phyloP scores from a whole-genome alignment of 2,113 vertebrate genomes.

The Crotalus viridis region DNA sequence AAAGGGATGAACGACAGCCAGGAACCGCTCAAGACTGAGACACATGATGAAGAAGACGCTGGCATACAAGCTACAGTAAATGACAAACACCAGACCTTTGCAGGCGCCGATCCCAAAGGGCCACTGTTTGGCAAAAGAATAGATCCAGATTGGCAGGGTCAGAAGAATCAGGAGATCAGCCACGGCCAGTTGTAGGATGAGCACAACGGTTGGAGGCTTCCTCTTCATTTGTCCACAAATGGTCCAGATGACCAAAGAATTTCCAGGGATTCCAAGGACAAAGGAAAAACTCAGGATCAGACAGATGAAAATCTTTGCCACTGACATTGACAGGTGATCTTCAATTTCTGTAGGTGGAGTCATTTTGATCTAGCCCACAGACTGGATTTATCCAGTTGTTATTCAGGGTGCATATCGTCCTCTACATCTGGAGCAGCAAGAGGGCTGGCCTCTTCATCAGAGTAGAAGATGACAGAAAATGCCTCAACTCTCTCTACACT shows the following conservation, averaged over 20 bases:
- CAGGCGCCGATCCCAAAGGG: constrained; percentile 58
- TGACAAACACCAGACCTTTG: constrained; percentile 61
- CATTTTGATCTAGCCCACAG: constrained; percentile 38
- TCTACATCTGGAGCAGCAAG: not conserved
- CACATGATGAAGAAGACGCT: constrained; percentile 70
- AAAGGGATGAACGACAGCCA: constrained; percentile 70
- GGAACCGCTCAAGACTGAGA: constrained; percentile 70
- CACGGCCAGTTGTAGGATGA: constrained; percentile 73
- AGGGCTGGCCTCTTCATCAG: not conserved
- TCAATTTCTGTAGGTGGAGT: constrained; percentile 33
- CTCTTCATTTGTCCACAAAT: constrained; percentile 59
- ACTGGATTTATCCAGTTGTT: not conserved
- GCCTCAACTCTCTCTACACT: not conserved
- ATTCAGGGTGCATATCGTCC: not conserved
- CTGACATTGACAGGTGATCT: not conserved
- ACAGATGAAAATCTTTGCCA: constrained; percentile 50
- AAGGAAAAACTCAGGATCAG: constrained; percentile 56
- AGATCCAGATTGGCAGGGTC: constrained; percentile 72
- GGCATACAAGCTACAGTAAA: constrained; percentile 71
- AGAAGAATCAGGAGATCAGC: constrained; percentile 70
- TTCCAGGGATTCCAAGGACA: constrained; percentile 70
- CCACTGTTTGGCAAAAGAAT: constrained; percentile 66
- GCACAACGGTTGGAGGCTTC: constrained; percentile 61
- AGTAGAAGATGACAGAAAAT: not conserved
- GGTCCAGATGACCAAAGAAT: constrained; percentile 64